Percentiles rank a stretch among this genome's conserved stretches.
Evolutionary conservation across 2,888 invertebrate genomes (phyloP).

Genomic region (Flexamia atlantica): DNA sequence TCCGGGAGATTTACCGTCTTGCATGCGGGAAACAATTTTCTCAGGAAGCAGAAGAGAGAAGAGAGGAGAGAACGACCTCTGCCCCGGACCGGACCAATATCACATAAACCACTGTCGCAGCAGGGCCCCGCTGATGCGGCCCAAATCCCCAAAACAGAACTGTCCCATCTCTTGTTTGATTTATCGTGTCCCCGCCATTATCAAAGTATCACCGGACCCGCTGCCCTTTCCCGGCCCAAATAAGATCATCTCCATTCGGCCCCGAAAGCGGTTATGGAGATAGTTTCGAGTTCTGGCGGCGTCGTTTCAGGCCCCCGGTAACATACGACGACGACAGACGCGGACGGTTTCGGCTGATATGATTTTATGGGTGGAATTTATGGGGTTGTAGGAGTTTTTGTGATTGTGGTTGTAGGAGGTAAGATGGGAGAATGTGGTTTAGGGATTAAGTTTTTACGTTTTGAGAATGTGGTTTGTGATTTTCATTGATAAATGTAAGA

Average conservation of each 20-base stretch:
- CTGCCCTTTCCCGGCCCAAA: slow-evolving; percentile 26
- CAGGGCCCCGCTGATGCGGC: neutral
- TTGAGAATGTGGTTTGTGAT: neutral
- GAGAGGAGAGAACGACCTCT: neutral
- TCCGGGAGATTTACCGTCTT: slow-evolving; percentile 14
- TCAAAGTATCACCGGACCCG: slow-evolving; percentile 7
- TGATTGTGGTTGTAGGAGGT: neutral
- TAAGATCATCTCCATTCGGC: slow-evolving; percentile 39
- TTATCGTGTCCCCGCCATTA: neutral
- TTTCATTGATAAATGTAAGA: too few relatives aligned
- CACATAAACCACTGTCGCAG: slow-evolving; percentile 28
- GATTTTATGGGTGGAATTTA: slow-evolving; percentile 3
- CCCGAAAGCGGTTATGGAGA: slow-evolving; percentile 3
- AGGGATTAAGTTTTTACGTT: neutral
- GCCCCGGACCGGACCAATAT: slow-evolving; percentile 12
- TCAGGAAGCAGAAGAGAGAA: slow-evolving; percentile 18
- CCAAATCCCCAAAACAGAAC: slow-evolving; percentile 41
- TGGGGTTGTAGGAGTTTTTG: neutral
- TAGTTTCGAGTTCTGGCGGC: neutral
- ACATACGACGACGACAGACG: neutral
- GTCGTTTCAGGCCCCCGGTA: neutral
- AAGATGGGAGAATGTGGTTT: neutral
- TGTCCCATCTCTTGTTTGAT: neutral
- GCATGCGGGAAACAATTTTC: slow-evolving; percentile 35
- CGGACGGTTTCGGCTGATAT: slow-evolving; percentile 24